Evolutionary conservation across 2,888 invertebrate species (phyloP), one percentile per base, ranked within the genome.

Genomic region (Diadegma fenestrale): DNA sequence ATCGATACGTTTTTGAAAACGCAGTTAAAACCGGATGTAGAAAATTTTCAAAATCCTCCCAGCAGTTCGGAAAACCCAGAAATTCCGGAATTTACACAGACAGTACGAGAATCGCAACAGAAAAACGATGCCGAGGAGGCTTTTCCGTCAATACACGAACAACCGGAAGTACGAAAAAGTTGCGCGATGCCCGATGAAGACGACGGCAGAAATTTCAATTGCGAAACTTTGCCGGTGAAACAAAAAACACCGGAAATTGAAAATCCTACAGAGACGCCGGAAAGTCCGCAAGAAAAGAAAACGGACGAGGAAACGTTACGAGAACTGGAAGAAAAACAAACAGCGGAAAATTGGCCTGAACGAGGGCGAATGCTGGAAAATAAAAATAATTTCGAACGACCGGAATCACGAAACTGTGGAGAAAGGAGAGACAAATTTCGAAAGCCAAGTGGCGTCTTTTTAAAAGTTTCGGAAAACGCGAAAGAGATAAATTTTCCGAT

Each of bases 391-490:
- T 1, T 0, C 5, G 45, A 37, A 51, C 8, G 5, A 17, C 43
- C 43, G 72, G 72, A 73, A 43, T 41, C 43, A 0, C 37, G 10
- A 17, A 43, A 73, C 26, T 0, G 10, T 6, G 14, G 5, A 2
- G 45, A 54, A 5, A 45, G 6, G 14, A 41, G 48, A 17, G 22
- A 26, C 63, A 37, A 69, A 51, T 26, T 17, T 4, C 17, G 3
- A 12, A 14, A 12, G 6, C 41, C 41, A 64, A 37, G 54, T 1
- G 14, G 19, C 26, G 14, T 12, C 17, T 7, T 78, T 58, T 17
- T 30, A n/a, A 64, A 51, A 73, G 33, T 26, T 17, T 8, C n/a
- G 48, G 63, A 82, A 14, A 22, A 51, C 4, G 41, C 30, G 54
- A 73, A 73, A n/a, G 63, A 43, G 2, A 12, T 66, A 41, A 43